Evolutionary conservation across 1,140 invertebrate genomes (phyloP), one percentile per base, ranked within the genome.

Genomic region (Drosophila subobscura): DNA sequence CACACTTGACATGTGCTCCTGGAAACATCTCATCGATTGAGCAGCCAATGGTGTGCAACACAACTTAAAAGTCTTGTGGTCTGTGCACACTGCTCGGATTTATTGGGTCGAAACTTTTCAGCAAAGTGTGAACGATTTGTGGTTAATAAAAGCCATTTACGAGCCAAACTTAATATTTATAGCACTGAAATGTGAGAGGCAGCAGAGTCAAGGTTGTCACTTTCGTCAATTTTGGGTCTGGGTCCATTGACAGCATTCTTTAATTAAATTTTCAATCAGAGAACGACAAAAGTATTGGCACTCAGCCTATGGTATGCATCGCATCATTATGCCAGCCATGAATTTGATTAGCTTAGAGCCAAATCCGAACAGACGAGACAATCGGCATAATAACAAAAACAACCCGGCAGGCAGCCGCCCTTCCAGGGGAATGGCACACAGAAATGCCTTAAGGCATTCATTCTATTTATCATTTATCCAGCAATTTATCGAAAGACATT

Each of bases 391-490:
- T 45, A 66, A 41, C 47, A 80, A 50, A 44, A 56, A 55, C 51
- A 49, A 44, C 46, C 54, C 37, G 10, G 25, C 25, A 44, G 10
- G 25, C 25, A 25, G 10, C 20, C 5, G 6, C 22, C 4, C 14
- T 42, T 22, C 54, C 8, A 60, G 23, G 8, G 20, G 67, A 85
- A 72, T 73, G 59, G 80, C 67, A 55, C 63, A 60, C 63, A 60
- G 47, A 67, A 83, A 78, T 84, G 71, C 66, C 83, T 64, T 54
- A 53, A 78, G 77, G 57, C 81, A 88, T 85, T 77, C 72, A 86
- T 85, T 88, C 77, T 88, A 81, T 85, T 85, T 86, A 85, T 85
- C 81, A 88, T 86, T 81, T 88, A 85, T 86, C 81, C 72, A 75
- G 71, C 53, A 49, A 75, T 74, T 74, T 74, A 75, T 74, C 60